Base-by-base conservation (phyloP, 37 sponge, comb jelly and placozoan genomes). In the Crambe crambe region DNA sequence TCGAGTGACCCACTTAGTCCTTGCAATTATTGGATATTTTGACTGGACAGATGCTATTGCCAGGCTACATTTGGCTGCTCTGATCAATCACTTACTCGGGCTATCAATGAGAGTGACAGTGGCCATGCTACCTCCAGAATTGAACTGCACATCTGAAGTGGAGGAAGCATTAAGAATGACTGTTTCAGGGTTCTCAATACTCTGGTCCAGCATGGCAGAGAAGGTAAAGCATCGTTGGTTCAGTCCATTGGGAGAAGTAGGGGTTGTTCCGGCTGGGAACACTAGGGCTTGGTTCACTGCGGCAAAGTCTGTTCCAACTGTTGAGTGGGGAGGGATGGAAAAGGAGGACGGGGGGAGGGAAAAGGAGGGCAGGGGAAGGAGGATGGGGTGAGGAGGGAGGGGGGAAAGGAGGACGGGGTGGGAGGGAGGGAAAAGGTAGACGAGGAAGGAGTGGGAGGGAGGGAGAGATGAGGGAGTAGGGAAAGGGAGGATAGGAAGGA, bases 401-500 rank as follows among this genome's bases (percentile, higher is more conserved):
- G 84, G 69, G 39, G 73, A 58, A 38, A 75, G 76, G 56, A 60
- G 31, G 76, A 58, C 60, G 31, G 61, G 32, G 76, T 57, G 76
- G 41, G 76, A 74, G 59, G 42, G 42, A 57, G 73, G 39, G 73
- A 73, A 26, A 73, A 54, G 31, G 61, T 34, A 60, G 56, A 60
- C 10, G 76, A 75, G 76, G 76, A 75, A 60, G 31, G 76, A 75
- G 76, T 57, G 61, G 56, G 76, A 58, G 61, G 56, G 76, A 58
- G 61, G 32, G 61, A 58, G 76, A 34, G 61, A 58, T 58, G 56
- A 60, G 31, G 61, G 31, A 38, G 26, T 36, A 58, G 76, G 56
- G 39, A 59, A 60, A 75, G 76, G 31, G 76, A 75, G 76, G 32
- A n/a, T n/a, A n/a, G n/a, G n/a, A n/a, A n/a, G n/a, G n/a, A n/a